Evolutionary conservation across 2,888 invertebrate genomes (phyloP).

Genomic region (Sphinx pinastri): DNA sequence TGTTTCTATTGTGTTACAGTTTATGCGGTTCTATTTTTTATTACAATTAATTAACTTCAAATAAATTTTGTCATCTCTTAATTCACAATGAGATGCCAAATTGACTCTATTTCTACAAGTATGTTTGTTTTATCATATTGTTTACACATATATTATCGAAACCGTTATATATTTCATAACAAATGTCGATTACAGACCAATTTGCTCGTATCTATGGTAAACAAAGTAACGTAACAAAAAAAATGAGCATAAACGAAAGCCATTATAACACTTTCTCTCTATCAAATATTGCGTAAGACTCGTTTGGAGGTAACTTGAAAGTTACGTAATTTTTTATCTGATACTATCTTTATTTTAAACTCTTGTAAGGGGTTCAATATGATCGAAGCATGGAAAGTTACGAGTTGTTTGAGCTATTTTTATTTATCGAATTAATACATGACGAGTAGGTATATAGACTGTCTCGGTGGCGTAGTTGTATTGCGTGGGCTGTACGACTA

Average conservation of each 20-base stretch:
- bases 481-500: too few relatives aligned
- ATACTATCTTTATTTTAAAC: background rate
- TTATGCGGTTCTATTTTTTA: too few relatives aligned
- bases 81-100: background rate
- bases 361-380: too few relatives aligned
- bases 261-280: slow-evolving; percentile 43
- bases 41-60: too few relatives aligned
- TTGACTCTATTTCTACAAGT: background rate
- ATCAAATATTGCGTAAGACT: slow-evolving; percentile 36
- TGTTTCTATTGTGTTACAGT: too few relatives aligned
- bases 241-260: slow-evolving; percentile 7
- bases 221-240: background rate
- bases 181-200: background rate
- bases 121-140: background rate
- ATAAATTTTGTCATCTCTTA: too few relatives aligned
- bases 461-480: too few relatives aligned
- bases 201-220: slow-evolving; percentile 4
- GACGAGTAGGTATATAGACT: too few relatives aligned
- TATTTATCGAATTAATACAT: too few relatives aligned
- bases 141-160: background rate
- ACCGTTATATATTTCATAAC: slow-evolving; percentile 7
- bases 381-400: too few relatives aligned
- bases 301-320: slow-evolving; percentile 20
- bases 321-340: slow-evolving; percentile 12
- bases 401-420: too few relatives aligned